Conservation (phyloP, 2,888 invertebrate genomes). For the Masnerella sp. region DNA sequence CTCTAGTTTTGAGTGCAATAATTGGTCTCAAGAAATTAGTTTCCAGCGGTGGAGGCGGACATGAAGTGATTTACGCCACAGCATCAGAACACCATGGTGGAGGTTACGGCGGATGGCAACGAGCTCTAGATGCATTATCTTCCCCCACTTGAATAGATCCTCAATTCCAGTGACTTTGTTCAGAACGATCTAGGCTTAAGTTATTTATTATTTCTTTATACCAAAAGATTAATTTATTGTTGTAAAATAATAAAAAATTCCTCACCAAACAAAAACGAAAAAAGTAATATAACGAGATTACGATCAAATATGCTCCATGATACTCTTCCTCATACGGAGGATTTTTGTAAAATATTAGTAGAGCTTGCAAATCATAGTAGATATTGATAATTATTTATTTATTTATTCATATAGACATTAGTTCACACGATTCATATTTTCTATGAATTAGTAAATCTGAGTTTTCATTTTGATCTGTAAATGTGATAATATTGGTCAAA, state of each 20-base stretch:
- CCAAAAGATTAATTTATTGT: conserved; percentile 39
- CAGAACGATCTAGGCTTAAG: conserved; percentile 39
- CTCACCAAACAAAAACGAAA: conserved; percentile 23
- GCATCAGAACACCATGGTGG: conserved; percentile 76
- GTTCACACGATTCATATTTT: too few relatives aligned
- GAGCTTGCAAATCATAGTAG: too few relatives aligned
- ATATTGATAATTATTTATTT: too few relatives aligned
- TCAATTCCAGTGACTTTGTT: not conserved
- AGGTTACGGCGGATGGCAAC: conserved; percentile 74
- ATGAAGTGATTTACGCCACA: conserved; percentile 80
- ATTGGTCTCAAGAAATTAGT: conserved; percentile 83
- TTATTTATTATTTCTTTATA: conserved; percentile 59
- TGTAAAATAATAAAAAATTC: conserved; percentile 42
- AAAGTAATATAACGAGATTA: conserved; percentile 15
- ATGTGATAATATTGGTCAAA: too few relatives aligned
- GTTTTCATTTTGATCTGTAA: too few relatives aligned
- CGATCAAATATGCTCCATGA: conserved; percentile 6
- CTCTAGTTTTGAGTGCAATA: conserved; percentile 81
- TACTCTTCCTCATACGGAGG: too few relatives aligned
- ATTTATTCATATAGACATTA: too few relatives aligned
- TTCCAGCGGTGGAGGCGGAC: conserved; percentile 77
- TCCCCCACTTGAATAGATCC: conserved; percentile 67
- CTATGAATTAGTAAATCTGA: too few relatives aligned
- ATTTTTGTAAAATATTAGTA: too few relatives aligned
- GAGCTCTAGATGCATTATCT: conserved; percentile 70